A percentile compares a stretch with the other conserved stretches of the same genome.
These are phyloP conservation scores for Monochamus saltuarius DNA, from an alignment of 1,140 invertebrate species.

Conservation along the genomic window DNA sequence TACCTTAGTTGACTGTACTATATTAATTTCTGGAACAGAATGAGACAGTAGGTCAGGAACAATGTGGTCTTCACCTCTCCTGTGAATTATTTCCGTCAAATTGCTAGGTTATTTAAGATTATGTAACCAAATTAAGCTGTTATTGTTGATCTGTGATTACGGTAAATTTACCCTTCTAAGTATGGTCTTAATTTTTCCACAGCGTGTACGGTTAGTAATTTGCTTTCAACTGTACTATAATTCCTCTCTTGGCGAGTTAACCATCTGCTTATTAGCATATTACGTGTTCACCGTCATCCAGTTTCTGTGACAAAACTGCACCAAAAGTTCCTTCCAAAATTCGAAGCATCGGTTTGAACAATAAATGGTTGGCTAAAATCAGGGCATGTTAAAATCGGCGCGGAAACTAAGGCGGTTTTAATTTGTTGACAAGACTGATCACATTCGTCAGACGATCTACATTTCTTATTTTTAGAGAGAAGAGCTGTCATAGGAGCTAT, in stretches of 20 bases:
- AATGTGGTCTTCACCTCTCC: conserved; percentile 40
- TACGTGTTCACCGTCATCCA: conserved; percentile 42
- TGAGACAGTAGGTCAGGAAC: conserved; percentile 30
- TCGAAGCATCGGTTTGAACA: conserved; percentile 30
- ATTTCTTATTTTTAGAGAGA: conserved; percentile 20
- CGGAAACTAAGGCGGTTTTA: conserved; percentile 5
- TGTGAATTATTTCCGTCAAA: conserved; percentile 50
- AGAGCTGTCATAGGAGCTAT: conserved; percentile 36
- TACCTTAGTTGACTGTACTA: too few species aligned
- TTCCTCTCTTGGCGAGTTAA: conserved; percentile 49
- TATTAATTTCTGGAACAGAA: background rate
- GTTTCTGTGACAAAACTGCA: conserved; percentile 1
- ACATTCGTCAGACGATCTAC: conserved; percentile 20
- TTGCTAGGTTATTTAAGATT: conserved; percentile 51
- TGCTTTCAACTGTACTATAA: conserved; percentile 53
- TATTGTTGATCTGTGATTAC: conserved; percentile 53
- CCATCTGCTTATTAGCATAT: conserved; percentile 48
- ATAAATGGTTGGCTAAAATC: conserved; percentile 36
- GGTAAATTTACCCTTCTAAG: conserved; percentile 52
- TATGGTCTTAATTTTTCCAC: conserved; percentile 52
- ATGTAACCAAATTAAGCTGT: conserved; percentile 52
- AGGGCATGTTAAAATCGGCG: conserved; percentile 45
- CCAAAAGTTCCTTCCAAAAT: conserved; percentile 15
- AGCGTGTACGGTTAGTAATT: conserved; percentile 53
- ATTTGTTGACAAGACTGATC: background rate